Evolutionary conservation across 2,888 invertebrate species (phyloP).

Genomic region (Hedychridium roseum): DNA sequence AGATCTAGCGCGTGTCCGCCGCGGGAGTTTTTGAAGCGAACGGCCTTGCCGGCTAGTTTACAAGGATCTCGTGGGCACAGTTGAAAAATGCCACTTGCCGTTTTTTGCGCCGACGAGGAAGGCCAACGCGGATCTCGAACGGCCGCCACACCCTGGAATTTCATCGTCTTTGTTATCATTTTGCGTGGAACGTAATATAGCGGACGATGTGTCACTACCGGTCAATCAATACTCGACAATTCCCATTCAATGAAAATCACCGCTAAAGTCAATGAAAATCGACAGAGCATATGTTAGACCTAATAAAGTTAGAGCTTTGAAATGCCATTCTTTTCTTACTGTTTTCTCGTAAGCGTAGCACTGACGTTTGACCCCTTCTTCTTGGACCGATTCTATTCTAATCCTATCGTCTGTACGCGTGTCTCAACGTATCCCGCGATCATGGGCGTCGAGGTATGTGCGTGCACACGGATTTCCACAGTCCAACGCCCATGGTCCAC

Average conservation of each 20-base stretch:
- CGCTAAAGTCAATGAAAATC: constrained; percentile 27
- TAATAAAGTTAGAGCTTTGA: constrained; percentile 18
- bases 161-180: constrained; percentile 34
- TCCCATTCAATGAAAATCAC: too few species aligned
- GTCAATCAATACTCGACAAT: too few species aligned
- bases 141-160: constrained; percentile 59
- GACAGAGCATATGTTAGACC: constrained; percentile 17
- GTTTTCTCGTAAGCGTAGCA: constrained; percentile 4
- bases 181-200: not conserved
- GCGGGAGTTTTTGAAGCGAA: not conserved
- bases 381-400: constrained; percentile 23
- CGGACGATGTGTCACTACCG: too few species aligned
- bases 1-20: too few species aligned
- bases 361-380: constrained; percentile 17
- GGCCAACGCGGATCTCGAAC: constrained; percentile 24
- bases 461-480: constrained; percentile 11
- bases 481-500: constrained; percentile 47
- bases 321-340: constrained; percentile 24
- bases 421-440: too few species aligned
- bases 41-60: constrained; percentile 12
- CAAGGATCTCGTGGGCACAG: not conserved
- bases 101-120: constrained; percentile 24
- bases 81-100: constrained; percentile 12
- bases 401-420: constrained; percentile 28
- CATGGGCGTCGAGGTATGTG: too few species aligned